A percentile compares a stretch with the other conserved stretches of the same genome.
Evolutionary conservation across 2,888 invertebrate species (phyloP).

Genomic region (Lissocephala sabroskyi): DNA sequence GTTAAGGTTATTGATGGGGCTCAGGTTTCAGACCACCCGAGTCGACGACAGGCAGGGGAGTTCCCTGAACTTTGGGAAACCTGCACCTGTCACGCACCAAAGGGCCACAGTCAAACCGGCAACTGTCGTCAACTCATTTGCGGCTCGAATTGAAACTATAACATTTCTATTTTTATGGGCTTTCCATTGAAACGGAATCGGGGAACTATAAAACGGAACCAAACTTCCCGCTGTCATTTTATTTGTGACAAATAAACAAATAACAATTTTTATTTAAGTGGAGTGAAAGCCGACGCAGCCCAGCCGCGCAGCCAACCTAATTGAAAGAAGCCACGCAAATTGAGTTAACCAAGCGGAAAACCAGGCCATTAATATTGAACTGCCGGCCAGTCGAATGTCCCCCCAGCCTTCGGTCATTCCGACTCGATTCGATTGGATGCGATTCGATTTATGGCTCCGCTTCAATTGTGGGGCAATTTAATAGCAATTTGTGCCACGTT

Average conservation of each 20-base stretch:
- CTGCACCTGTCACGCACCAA: constrained; percentile 41
- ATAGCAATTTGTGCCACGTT: constrained; percentile 53
- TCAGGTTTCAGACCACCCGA: constrained; percentile 37
- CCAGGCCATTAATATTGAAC: constrained; percentile 57
- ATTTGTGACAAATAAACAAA: constrained; percentile 62
- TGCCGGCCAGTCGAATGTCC: background rate
- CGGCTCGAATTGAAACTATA: constrained; percentile 45
- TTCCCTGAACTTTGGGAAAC: background rate
- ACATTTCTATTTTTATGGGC: constrained; percentile 59
- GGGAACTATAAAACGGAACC: constrained; percentile 8
- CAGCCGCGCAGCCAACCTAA: constrained; percentile 45
- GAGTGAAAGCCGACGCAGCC: constrained; percentile 25
- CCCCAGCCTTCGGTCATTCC: constrained; percentile 20
- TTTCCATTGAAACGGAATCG: constrained; percentile 33
- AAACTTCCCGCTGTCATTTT: constrained; percentile 32
- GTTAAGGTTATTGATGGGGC: constrained; percentile 22
- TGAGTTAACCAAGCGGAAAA: constrained; percentile 66
- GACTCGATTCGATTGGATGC: constrained; percentile 20
- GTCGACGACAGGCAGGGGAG: background rate
- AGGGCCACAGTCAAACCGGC: constrained; percentile 1
- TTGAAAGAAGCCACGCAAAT: constrained; percentile 65
- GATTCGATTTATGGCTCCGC: constrained; percentile 53
- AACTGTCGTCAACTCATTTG: constrained; percentile 55
- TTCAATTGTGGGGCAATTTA: constrained; percentile 61
- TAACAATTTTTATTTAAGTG: constrained; percentile 35